Base-by-base conservation (phyloP, 1,140 invertebrate species). In the Nymphalis io region DNA sequence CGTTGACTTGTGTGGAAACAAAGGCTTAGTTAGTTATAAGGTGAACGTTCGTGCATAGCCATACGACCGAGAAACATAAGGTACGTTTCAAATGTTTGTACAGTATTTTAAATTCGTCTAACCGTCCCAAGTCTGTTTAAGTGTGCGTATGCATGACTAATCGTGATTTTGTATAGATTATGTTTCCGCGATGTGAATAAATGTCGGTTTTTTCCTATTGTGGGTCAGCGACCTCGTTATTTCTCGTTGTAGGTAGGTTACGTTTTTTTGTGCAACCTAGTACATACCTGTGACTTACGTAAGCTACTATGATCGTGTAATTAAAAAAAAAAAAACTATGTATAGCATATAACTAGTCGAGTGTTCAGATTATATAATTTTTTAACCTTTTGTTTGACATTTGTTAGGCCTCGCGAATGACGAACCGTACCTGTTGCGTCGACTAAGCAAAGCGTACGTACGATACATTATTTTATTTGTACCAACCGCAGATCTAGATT, bases 1-100 rank as follows among this genome's bases (percentile, higher is more conserved):
- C 82, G 81, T 88, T 85, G 82, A 83, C 80, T 88, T 86, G 75
- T 86, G 78, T 84, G 76, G 70, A 83, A 88, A 88, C 86, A 88
- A 88, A 90, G 88, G 79, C 83, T 84, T 82, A 82, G 83, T 82
- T 87, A 55, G 51, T 55, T 55, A 55, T 87, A 85, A 89, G 87
- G 83, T 88, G 81, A 88, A 87, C 82, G 87, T 78, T 83, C 85
- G 85, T 81, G 51, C 20, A 51, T n/a, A n/a, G 46, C 46, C 46
- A 55, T 55, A 55, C 51, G 51, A 55, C 51, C 51, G 51, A 55
- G 51, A 77, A 62, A 78, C 77, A 82, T 73, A 83, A 89, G 88
- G 87, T 89, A 88, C 51, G 51, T 55, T 27, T 15, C 11, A 48
- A 55, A 55, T 77, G 87, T 87, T 83, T 75, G 70, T 76, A 79